Percentiles rank a stretch among this genome's conserved stretches.
phyloP scores from a whole-genome alignment of 2,113 vertebrate genomes.

The Silurus asotus region DNA sequence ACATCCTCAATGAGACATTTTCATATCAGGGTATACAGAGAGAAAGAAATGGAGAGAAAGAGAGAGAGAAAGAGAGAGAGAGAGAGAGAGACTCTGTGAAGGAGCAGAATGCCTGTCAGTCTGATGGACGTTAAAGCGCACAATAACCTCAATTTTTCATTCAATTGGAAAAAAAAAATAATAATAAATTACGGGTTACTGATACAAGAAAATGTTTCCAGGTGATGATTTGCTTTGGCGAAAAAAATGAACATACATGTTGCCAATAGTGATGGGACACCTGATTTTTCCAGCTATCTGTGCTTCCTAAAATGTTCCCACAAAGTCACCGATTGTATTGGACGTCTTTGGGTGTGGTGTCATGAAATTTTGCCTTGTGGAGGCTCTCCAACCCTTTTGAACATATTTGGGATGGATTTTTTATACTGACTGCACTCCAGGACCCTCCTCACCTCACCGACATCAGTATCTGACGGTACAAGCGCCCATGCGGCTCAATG shows the following conservation, averaged over 20 bases:
- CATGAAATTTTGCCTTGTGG: too few species aligned
- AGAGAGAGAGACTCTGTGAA: neutral
- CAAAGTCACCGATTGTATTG: too few species aligned
- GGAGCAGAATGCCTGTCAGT: neutral
- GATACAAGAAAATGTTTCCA: neutral
- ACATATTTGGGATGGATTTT: too few species aligned
- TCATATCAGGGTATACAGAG: conserved; percentile 23
- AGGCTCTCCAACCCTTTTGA: too few species aligned
- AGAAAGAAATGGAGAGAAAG: neutral
- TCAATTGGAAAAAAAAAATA: neutral
- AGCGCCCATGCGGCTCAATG: too few species aligned
- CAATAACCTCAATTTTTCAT: neutral
- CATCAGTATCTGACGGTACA: too few species aligned
- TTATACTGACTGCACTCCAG: too few species aligned
- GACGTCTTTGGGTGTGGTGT: too few species aligned
- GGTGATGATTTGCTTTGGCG: neutral
- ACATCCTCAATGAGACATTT: conserved; percentile 30
- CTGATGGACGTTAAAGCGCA: neutral
- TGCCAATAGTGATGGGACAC: too few species aligned
- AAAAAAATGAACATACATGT: neutral
- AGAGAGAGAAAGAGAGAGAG: neutral
- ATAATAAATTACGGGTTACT: neutral
- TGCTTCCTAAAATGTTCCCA: too few species aligned
- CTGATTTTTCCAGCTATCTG: too few species aligned
- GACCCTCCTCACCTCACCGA: too few species aligned